Base-by-base conservation (phyloP, 2,113 vertebrate genomes). In the Tachysurus fulvidraco region DNA sequence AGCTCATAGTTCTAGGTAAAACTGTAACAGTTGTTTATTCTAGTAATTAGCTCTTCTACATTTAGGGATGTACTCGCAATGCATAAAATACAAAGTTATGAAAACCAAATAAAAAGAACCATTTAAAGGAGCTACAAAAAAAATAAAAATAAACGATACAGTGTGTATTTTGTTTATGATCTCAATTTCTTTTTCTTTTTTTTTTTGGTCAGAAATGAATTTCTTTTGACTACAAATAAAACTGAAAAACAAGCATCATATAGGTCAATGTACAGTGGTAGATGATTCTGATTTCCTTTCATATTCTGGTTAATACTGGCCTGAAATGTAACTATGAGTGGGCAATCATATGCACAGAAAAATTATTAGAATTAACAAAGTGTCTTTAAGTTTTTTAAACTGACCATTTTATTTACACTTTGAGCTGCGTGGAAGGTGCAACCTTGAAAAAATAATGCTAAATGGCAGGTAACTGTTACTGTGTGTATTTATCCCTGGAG, bases 1-100 rank as follows among this genome's bases (percentile, higher is more conserved):
- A 82, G 21, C 41, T 79, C 76, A 67, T 59, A 67, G 17, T 19
- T 81, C 74, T 54, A 17, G 46, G 62, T 82, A 57, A 81, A 54
- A 55, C 4, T 85, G 67, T 64, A 16, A 5, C 23, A 55, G 10
- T 36, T 73, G 46, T 60, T 78, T 79, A 41, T 14, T 11, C 17
- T 60, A 52, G n/a, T 69, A 76, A 85, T 28, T 41, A 59, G 41
- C 50, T 46, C 11, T 17, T 21, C 2, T 64, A 28, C 41, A 77
- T 41, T 77, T 83, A 28, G 16, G 76, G 46, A 19, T 28, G 0
- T 54, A 60, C 11, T 44, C 25, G 9, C 10, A 84, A 84, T 69
- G n/a, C 41, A 60, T 73, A n/a, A 60, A 19, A 41, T 88, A 44
- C 3, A 74, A 81, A 69, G 12, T 25, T 62, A 44, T 11, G 12